phyloP scores from a whole-genome alignment of 2,113 vertebrate species.

The Campylorhamphus procurvoides region DNA sequence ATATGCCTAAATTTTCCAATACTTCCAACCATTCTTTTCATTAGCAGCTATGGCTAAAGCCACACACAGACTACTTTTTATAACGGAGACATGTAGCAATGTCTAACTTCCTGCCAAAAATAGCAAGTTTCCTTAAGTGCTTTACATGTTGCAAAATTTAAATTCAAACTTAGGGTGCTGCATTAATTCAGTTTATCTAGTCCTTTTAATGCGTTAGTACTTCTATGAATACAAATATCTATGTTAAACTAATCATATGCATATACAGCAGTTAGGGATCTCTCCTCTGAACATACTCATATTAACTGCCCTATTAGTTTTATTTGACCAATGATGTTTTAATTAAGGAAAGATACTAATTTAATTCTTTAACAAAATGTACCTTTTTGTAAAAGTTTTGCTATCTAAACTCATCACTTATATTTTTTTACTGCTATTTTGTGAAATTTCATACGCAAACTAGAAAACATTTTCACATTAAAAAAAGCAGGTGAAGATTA shows the following conservation, averaged over 20 bases:
- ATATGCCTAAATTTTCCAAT: background rate
- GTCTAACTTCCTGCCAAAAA: background rate
- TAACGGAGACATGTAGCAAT: background rate
- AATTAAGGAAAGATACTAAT: background rate
- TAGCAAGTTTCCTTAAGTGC: background rate
- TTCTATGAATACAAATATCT: background rate
- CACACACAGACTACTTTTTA: background rate
- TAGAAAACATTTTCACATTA: background rate
- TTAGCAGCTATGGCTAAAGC: background rate
- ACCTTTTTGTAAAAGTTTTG: background rate
- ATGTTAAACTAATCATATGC: background rate
- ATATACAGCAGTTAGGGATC: background rate
- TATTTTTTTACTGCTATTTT: background rate
- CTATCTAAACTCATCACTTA: background rate
- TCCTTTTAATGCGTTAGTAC: background rate
- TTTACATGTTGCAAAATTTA: conserved; percentile 7
- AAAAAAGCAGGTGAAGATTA: background rate
- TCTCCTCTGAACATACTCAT: background rate
- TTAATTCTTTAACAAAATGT: background rate
- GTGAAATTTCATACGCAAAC: background rate
- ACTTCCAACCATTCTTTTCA: background rate
- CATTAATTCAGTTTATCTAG: background rate
- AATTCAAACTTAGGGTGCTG: background rate
- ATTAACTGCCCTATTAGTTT: background rate
- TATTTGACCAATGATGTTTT: background rate